phyloP scores from a whole-genome alignment of 2,888 invertebrate species.

The Campopleginae sp. region DNA sequence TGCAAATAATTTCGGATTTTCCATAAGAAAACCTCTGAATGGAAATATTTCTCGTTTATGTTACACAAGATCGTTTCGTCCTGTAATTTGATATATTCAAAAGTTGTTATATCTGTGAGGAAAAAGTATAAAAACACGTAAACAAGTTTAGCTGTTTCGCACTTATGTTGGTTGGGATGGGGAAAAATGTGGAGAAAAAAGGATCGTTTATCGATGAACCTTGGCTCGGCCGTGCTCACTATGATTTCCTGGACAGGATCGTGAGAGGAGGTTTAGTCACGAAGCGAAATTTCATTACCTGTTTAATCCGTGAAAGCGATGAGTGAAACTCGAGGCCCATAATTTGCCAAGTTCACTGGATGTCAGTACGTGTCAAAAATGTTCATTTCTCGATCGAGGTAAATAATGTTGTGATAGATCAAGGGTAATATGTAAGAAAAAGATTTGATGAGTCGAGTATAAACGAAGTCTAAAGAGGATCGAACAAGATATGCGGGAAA shows the following conservation, averaged over 20 bases:
- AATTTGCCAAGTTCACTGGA: constrained; percentile 35
- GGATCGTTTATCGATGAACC: constrained; percentile 63
- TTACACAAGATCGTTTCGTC: not conserved
- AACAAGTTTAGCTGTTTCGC: not conserved
- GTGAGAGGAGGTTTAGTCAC: constrained; percentile 29
- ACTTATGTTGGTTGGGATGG: not conserved
- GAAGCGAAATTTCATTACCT: constrained; percentile 26
- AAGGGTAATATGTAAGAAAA: constrained; percentile 1
- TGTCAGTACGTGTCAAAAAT: constrained; percentile 44
- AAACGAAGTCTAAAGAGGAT: constrained; percentile 23
- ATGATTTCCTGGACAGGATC: constrained; percentile 11
- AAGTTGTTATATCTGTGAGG: not conserved
- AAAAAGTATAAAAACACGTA: not conserved
- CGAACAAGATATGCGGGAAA: constrained; percentile 41
- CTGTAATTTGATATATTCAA: not conserved
- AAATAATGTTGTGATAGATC: constrained; percentile 12
- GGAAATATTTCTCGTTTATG: too few species aligned
- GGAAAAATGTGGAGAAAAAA: not conserved
- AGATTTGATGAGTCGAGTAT: not conserved
- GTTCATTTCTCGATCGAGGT: constrained; percentile 11
- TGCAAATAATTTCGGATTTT: too few species aligned
- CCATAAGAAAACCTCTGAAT: too few species aligned
- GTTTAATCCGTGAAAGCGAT: constrained; percentile 26
- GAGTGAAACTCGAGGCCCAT: constrained; percentile 47
- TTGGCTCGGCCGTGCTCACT: constrained; percentile 40